A percentile compares a stretch with the other conserved stretches of the same genome.
These are phyloP conservation scores for Sebastes elongatus DNA, from an alignment of 2,797 vertebrate species.

Conservation along the genomic window DNA sequence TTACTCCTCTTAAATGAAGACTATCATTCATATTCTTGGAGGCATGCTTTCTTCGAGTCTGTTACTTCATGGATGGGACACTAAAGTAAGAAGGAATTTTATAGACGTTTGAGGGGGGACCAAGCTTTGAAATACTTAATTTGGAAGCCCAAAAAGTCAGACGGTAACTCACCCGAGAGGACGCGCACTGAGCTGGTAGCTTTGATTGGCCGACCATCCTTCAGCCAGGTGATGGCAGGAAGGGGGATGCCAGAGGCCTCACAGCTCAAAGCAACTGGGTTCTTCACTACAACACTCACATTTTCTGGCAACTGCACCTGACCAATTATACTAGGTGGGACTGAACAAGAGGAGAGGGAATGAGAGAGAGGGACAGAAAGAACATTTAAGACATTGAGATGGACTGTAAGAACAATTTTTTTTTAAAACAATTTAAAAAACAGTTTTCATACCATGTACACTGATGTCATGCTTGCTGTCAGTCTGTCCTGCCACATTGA, in stretches of 20 bases:
- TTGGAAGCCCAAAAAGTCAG: not conserved
- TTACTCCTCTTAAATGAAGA: not conserved
- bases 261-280: constrained; percentile 89
- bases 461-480: constrained; percentile 91
- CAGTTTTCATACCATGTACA: constrained; percentile 87
- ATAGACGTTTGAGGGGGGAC: not conserved
- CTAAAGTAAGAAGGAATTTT: not conserved
- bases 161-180: constrained; percentile 87
- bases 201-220: constrained; percentile 86
- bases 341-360: constrained; percentile 64
- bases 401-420: not conserved
- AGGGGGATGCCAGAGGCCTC: constrained; percentile 94
- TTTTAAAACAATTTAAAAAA: not conserved
- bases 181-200: constrained; percentile 82
- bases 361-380: not conserved
- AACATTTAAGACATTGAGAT: not conserved
- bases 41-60: not conserved
- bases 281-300: constrained; percentile 91
- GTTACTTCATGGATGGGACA: not conserved
- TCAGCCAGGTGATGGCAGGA: constrained; percentile 92
- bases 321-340: constrained; percentile 89
- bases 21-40: not conserved
- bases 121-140: not conserved
- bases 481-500: constrained; percentile 91
- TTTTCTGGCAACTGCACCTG: constrained; percentile 85